These are phyloP conservation scores for Protomyctophum bolini DNA, from an alignment of 2,113 vertebrate genomes.

Conservation along the genomic window DNA sequence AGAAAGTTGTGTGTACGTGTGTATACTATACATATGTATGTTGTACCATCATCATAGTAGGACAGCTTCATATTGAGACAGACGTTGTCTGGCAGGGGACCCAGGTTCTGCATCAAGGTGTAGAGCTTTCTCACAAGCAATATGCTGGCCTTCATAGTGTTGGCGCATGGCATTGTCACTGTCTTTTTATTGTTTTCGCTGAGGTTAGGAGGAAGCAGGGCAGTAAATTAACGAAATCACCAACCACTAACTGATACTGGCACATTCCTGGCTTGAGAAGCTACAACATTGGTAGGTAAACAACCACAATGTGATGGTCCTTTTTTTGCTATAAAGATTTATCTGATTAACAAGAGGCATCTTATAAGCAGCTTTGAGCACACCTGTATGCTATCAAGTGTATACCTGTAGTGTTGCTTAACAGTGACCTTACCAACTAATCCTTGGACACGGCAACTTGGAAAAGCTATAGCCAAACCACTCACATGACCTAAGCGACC, in stretches of 20 bases:
- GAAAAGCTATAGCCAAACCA: no score
- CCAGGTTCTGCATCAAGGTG: constrained; percentile 91
- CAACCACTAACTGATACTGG: no score
- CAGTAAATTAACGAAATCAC: not conserved
- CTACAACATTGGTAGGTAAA: not conserved
- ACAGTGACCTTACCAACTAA: no score
- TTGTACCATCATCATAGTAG: constrained; percentile 90
- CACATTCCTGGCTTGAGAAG: no score
- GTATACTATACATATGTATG: not conserved
- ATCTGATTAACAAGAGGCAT: no score
- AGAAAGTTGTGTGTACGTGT: not conserved
- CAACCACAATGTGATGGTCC: not conserved
- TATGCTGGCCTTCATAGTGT: constrained; percentile 90
- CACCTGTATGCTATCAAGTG: no score
- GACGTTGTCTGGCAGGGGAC: constrained; percentile 86
- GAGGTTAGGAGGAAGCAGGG: not conserved
- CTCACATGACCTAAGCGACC: no score
- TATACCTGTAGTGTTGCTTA: no score
- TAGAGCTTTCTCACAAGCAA: constrained; percentile 94
- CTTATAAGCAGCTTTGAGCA: no score
- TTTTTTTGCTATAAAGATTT: no score
- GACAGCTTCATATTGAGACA: constrained; percentile 94
- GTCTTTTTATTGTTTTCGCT: constrained; percentile 69
- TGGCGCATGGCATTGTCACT: constrained; percentile 70
- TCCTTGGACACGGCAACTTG: no score